Evolutionary conservation across 2,888 invertebrate species (phyloP).

Genomic region (Perizoma affinitatum): DNA sequence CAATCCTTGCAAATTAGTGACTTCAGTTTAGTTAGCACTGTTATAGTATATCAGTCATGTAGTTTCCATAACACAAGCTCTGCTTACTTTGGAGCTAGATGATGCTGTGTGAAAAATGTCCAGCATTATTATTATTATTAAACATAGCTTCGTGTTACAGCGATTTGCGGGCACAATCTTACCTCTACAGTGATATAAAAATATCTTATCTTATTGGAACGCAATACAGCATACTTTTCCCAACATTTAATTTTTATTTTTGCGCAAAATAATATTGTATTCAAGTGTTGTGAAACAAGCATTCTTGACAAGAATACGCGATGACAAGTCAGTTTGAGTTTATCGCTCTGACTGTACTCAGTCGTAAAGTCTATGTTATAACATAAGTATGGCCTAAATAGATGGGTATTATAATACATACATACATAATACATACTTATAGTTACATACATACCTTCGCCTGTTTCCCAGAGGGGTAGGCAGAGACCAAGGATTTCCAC

Average conservation of each 20-base stretch:
- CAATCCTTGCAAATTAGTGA: not conserved
- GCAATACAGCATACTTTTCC: constrained; percentile 10
- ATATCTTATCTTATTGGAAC: constrained; percentile 1
- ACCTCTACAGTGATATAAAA: not conserved
- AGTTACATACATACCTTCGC: no score
- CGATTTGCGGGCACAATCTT: constrained; percentile 51
- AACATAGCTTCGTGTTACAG: constrained; percentile 61
- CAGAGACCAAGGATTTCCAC: no score
- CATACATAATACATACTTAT: no score
- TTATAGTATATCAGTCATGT: no score
- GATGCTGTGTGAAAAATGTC: no score
- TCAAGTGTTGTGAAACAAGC: constrained; percentile 45
- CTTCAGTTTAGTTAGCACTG: constrained; percentile 1
- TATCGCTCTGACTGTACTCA: constrained; percentile 12
- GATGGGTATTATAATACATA: no score
- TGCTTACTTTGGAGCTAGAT: no score
- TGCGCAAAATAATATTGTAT: not conserved
- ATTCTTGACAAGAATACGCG: constrained; percentile 59
- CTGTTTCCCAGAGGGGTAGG: no score
- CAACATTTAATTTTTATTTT: not conserved
- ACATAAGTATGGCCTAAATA: no score
- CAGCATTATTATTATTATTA: not conserved
- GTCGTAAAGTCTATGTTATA: not conserved
- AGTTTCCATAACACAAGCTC: no score
- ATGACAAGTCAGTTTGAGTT: constrained; percentile 52